These are phyloP conservation scores for Coturnix japonica DNA, from an alignment of 2,113 vertebrate species.

Conservation along the genomic window DNA sequence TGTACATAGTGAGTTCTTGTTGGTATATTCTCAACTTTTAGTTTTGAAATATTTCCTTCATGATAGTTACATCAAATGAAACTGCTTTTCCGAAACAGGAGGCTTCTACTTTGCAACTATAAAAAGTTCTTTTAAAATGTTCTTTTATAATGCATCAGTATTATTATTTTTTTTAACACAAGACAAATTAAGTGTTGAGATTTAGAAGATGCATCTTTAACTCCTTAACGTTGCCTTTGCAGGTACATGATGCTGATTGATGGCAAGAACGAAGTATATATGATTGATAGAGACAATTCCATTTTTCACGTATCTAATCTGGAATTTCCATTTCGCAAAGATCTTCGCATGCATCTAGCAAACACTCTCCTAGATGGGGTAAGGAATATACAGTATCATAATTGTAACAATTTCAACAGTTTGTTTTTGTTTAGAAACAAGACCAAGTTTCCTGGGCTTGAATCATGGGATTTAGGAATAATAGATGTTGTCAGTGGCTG, in stretches of 20 bases:
- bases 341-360: constrained; percentile 87
- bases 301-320: constrained; percentile 93
- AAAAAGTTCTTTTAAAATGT: background rate
- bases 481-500: background rate
- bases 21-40: background rate
- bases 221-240: constrained; percentile 39
- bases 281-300: constrained; percentile 95
- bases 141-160: background rate
- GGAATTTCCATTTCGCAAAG: constrained; percentile 97
- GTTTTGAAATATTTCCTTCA: background rate
- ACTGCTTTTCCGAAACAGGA: background rate
- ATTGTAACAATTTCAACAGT: background rate
- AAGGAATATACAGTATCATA: constrained; percentile 61
- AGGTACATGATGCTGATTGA: constrained; percentile 99
- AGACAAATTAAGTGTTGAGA: background rate
- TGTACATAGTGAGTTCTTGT: background rate
- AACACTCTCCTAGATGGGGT: constrained; percentile 97
- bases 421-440: background rate
- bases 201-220: background rate
- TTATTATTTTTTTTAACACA: background rate
- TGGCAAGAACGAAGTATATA: constrained; percentile 95
- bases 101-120: background rate
- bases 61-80: background rate
- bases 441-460: background rate
- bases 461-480: background rate